Conservation (phyloP, 1,140 invertebrate species). For the Matsumurasca onukii region DNA sequence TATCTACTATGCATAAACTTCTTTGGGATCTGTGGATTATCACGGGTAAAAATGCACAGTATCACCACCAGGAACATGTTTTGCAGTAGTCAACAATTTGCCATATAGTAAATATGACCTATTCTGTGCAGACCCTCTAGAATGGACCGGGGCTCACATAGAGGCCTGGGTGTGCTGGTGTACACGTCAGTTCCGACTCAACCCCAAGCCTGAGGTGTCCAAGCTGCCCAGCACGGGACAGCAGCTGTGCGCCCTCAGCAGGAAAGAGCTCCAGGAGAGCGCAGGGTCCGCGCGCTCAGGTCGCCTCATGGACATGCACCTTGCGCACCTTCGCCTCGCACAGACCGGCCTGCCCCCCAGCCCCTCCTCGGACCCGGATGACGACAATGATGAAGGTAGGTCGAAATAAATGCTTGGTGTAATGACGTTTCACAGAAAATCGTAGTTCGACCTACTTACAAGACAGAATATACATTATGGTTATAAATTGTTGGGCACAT, state of each 20-base stretch:
- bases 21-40: too few species aligned
- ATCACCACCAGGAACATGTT: too few species aligned
- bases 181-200: slow-evolving; percentile 58
- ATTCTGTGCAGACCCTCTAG: slow-evolving; percentile 57
- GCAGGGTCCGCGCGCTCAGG: slow-evolving; percentile 50
- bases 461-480: too few species aligned
- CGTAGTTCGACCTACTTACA: too few species aligned
- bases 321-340: slow-evolving; percentile 51
- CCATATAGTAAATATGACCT: too few species aligned
- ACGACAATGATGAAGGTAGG: slow-evolving; percentile 24
- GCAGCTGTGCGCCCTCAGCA: slow-evolving; percentile 57
- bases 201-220: slow-evolving; percentile 51
- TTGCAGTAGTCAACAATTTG: too few species aligned
- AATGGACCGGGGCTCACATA: slow-evolving; percentile 62
- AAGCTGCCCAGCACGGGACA: slow-evolving; percentile 59
- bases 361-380: slow-evolving; percentile 41
- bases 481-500: too few species aligned
- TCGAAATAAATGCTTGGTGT: too few species aligned
- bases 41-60: too few species aligned
- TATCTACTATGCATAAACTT: too few species aligned
- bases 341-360: slow-evolving; percentile 53
- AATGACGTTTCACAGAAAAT: too few species aligned
- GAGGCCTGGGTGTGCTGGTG: slow-evolving; percentile 66
- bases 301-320: slow-evolving; percentile 53
- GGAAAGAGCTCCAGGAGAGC: slow-evolving; percentile 52